Evolutionary conservation across 1,140 invertebrate genomes (phyloP), one percentile per base, ranked within the genome.

Genomic region (Sycobia sp.): DNA sequence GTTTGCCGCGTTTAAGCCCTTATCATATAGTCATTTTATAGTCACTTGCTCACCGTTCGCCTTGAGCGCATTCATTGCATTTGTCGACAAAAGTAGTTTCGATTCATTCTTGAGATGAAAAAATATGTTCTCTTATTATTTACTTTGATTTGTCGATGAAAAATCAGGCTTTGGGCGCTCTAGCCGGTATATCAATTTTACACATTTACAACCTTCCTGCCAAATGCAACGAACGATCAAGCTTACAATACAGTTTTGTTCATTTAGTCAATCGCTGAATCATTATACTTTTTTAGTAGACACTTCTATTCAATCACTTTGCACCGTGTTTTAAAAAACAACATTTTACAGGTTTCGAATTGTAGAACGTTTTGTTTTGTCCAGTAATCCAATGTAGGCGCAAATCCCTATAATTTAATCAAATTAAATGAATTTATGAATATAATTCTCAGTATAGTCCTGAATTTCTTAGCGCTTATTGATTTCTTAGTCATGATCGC

Each of bases 81-180:
- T 36, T 57, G 13, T 16, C 23, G 13, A 18, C 3, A 22, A 44
- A 25, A 43, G 36, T 22, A 22, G 9, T 36, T 23, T 32, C 4
- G 22, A 29, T 22, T 22, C 38, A 41, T n/a, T 1, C 3, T 54
- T 23, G 13, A 10, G 29, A 47, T 58, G 53, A 9, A 60, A 60
- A 60, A 60, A 60, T 60, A 60, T n/a, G n/a, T 53, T 41, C 16
- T 60, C 14, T 50, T 34, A n/a, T 7, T 11, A 18, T n/a, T n/a
- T n/a, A 29, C 41, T 55, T 43, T 39, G 22, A 43, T 55, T 36
- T n/a, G 22, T 5, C 56, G 56, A 50, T 32, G 22, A 41, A 27
- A 32, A 27, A 32, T 32, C 18, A 29, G n/a, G n/a, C n/a, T n/a
- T n/a, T n/a, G 44, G 23, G 9, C 20, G 0, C 11, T 25, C 23